Base-by-base conservation (phyloP, 1,140 invertebrate genomes). In the Drosophila varians region DNA sequence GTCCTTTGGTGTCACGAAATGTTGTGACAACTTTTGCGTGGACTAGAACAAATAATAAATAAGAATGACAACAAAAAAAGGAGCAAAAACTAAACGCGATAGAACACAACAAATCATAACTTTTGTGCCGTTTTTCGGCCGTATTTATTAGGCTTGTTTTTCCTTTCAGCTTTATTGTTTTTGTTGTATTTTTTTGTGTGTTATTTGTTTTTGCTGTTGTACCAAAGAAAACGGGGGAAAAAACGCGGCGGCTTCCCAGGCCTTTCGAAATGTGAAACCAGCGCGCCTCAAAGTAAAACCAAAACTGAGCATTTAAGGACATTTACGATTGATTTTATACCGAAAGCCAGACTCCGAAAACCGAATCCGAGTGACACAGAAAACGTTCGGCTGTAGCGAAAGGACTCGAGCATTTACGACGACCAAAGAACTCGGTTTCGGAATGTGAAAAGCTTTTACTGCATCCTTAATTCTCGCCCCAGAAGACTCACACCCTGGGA, bases 321-420 rank as follows among this genome's bases (percentile, higher is more conserved):
- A 79, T 82, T 91, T 82, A 80, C 80, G 74, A 90, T 89, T 90
- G 84, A 90, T 90, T 88, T 90, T 91, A 90, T 91, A 86, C 74
- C 74, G 82, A 86, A 86, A 51, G 52, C 46, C 55, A 45, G 56
- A 68, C 23, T 53, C 68, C 57, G 64, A 74, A 65, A 74, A 31
- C 66, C 43, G 51, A 65, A 47, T 25, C 48, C 60, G 72, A 73
- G 40, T 77, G 80, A 76, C 80, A 84, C 76, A 76, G 80, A 86
- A 86, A 86, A 58, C 45, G 9, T 4, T 74, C 45, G 66, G 40
- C 40, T 58, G 55, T 52, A 46, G 54, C 56, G 49, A 56, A 42
- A 4, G 48, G 16, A 71, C 9, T 40, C 80, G 75, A 84, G 38
- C 34, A 4, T 21, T 14, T 1, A 43, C 56, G 60, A 64, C 42